These are phyloP conservation scores for Atta texana DNA, from an alignment of 1,140 invertebrate genomes.

Conservation along the genomic window DNA sequence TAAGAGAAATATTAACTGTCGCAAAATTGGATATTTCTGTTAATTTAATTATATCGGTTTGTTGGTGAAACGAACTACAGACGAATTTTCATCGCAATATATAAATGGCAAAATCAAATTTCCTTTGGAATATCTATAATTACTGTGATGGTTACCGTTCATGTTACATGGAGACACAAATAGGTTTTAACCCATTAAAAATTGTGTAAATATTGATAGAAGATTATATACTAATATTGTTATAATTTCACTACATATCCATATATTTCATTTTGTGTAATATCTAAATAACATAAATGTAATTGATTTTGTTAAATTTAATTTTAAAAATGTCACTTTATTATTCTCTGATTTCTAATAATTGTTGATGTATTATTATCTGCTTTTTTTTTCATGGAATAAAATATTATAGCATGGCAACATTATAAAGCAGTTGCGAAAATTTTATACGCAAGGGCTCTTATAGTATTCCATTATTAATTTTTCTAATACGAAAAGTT, in stretches of 20 bases:
- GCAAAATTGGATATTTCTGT: slow-evolving; percentile 47
- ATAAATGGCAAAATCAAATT: slow-evolving; percentile 52
- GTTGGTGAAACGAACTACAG: slow-evolving; percentile 31
- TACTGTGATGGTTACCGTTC: slow-evolving; percentile 30
- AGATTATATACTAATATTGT: slow-evolving; percentile 43
- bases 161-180: slow-evolving; percentile 45
- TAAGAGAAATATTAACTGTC: slow-evolving; percentile 45
- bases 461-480: slow-evolving; percentile 19
- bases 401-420: neutral
- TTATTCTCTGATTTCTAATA: neutral
- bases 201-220: slow-evolving; percentile 41
- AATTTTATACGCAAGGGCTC: neutral
- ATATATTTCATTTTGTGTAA: neutral
- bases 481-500: neutral
- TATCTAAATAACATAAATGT: neutral
- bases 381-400: neutral
- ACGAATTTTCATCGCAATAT: slow-evolving; percentile 35
- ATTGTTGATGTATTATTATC: slow-evolving; percentile 7
- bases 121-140: slow-evolving; percentile 57
- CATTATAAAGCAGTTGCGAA: neutral
- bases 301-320: slow-evolving; percentile 22
- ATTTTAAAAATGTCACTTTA: slow-evolving; percentile 30
- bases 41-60: slow-evolving; percentile 53
- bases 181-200: slow-evolving; percentile 51
- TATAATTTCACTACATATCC: slow-evolving; percentile 26